A percentile compares a stretch with the other conserved stretches of the same genome.
phyloP scores from a whole-genome alignment of 2,888 invertebrate species.

The Encarsia formosa region DNA sequence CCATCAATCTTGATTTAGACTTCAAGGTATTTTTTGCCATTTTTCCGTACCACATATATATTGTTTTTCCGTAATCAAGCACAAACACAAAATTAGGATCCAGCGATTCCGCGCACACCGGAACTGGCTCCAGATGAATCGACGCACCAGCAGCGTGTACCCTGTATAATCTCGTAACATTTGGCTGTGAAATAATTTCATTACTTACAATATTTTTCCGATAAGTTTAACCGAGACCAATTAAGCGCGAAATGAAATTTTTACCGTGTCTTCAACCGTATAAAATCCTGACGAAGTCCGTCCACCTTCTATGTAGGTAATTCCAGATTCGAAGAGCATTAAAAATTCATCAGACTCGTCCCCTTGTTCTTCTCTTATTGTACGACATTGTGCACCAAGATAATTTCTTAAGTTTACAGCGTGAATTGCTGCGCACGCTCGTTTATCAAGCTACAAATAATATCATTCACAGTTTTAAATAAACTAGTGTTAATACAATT shows the following conservation, averaged over 20 bases:
- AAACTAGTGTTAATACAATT: too few species aligned
- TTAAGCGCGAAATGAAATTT: too few species aligned
- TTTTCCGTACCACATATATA: conserved; percentile 90
- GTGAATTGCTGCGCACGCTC: conserved; percentile 96
- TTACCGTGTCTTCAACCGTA: conserved; percentile 86
- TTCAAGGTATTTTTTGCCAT: conserved; percentile 83
- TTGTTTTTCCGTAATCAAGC: conserved; percentile 78
- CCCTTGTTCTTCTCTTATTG: conserved; percentile 92
- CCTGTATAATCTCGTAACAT: conserved; percentile 79
- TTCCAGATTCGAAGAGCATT: conserved; percentile 81
- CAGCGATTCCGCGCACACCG: conserved; percentile 65
- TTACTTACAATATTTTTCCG: too few species aligned
- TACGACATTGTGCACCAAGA: conserved; percentile 89
- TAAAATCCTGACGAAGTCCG: conserved; percentile 95
- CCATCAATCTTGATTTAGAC: conserved; percentile 84
- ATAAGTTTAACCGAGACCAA: too few species aligned
- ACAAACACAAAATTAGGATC: conserved; percentile 92
- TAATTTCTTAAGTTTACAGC: conserved; percentile 96
- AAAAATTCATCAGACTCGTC: conserved; percentile 97
- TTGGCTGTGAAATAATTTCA: conserved; percentile 58
- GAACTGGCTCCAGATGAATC: conserved; percentile 86
- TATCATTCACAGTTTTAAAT: conserved; percentile 4
- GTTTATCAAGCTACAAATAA: conserved; percentile 73
- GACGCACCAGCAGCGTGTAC: conserved; percentile 84
- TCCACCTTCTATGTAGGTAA: conserved; percentile 97